Evolutionary conservation across 2,888 invertebrate genomes (phyloP), one percentile per base, ranked within the genome.

Genomic region (Dyspetes luteomarginatus): DNA sequence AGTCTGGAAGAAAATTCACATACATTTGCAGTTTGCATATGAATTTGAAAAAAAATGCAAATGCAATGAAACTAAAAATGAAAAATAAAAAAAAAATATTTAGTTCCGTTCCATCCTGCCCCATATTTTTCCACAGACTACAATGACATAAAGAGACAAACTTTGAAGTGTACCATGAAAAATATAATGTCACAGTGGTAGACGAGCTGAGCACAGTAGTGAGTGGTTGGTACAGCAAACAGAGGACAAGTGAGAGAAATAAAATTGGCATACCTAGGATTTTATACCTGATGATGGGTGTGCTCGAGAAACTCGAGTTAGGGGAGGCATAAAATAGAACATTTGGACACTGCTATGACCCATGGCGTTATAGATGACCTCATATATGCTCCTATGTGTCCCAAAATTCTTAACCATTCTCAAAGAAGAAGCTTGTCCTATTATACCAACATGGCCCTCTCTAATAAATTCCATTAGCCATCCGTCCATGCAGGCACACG

Each of bases 401-500:
- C 50, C 56, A 30, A 58, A 67, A 77, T 83, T 85, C 81, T 82
- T 83, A n/a, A n/a, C n/a, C 83, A 84, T 83, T 82, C 77, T 75
- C 24, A 73, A 67, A 65, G 75, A 71, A 77, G 76, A 81, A 73
- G 67, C 36, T 36, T 36, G 36, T 36, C 36, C 36, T 12, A 36
- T 36, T 12, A 17, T 22, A 30, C 41, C 60, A 26, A 50, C 43
- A 62, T 36, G 41, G 72, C 83, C 84, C 86, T 85, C 87, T 89
- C 89, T 90, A 91, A 92, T 91, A 92, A 92, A 91, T 91, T 91
- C 91, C 89, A 92, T 92, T 92, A 91, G 91, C 81, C 87, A 86
- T 89, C 88, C 89, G 89, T 90, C 87, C 83, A 71, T 78, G 62
- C 77, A n/a, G n/a, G n/a, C n/a, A n/a, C n/a, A n/a, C n/a, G n/a